Evolutionary conservation across 1,140 invertebrate species (phyloP), one percentile per base, ranked within the genome.

Genomic region (Bombus picipes): DNA sequence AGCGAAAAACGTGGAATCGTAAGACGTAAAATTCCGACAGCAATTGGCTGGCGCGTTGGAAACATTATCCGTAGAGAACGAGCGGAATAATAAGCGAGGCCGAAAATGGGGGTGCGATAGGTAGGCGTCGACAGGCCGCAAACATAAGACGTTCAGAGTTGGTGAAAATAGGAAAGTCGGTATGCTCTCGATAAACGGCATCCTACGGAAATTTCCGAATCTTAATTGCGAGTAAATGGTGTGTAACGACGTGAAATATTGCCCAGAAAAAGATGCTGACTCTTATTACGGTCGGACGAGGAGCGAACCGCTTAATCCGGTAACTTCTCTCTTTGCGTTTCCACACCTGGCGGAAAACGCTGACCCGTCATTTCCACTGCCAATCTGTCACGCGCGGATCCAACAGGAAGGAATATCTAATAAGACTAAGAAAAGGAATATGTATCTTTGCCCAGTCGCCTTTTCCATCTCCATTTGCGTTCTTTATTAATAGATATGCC

Each of bases 221-320:
- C 92, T 93, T 94, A 94, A 94, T 94, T 94, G 92, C 91, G 88
- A 87, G 87, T 90, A 93, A 94, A 94, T 93, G 92, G 93, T 87
- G 91, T 93, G 93, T 94, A 94, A 94, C 92, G 92, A 88, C 88
- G 89, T 94, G 88, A 94, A 93, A 94, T 94, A 94, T 94, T 94
- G 87, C 78, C 86, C 59, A 89, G 87, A 94, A 92, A 94, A 94
- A 94, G 92, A 93, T 94, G 93, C 93, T 94, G 94, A 94, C 92
- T 94, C 92, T 92, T 93, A 93, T 94, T 93, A 94, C 90, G 75
- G 88, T 74, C 57, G 81, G 73, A 47, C 78, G 83, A 84, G 73
- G 84, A 86, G 87, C 88, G 81, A 91, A 91, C 75, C 92, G 92
- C 92, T 93, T 94, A 94, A 94, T 94, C 92, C 91, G 87, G 85